A percentile compares a stretch with the other conserved stretches of the same genome.
These are phyloP conservation scores for Oedothorax gibbosus DNA, from an alignment of 1,140 invertebrate species.

Conservation along the genomic window DNA sequence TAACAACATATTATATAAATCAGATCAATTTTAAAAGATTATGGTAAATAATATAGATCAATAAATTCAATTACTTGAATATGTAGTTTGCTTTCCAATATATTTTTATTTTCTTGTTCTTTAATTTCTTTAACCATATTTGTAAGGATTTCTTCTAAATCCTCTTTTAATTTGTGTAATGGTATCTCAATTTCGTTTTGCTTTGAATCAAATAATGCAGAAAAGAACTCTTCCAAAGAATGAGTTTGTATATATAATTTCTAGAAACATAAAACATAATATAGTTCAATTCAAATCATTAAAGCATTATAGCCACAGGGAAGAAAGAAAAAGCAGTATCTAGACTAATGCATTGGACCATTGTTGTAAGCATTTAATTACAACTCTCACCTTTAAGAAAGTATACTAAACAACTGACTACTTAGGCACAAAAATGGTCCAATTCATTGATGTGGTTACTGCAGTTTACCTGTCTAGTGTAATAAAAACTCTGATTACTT, in stretches of 20 bases:
- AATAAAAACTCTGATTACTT: too few relatives aligned
- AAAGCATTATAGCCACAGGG: too few relatives aligned
- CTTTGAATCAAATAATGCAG: slow-evolving; percentile 20
- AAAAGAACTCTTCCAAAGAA: slow-evolving; percentile 21
- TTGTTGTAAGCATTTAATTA: too few relatives aligned
- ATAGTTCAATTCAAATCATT: too few relatives aligned
- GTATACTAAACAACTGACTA: too few relatives aligned
- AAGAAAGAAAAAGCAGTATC: too few relatives aligned
- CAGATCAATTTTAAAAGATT: background rate
- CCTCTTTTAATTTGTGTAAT: background rate
- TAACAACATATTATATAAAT: too few relatives aligned
- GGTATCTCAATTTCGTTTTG: slow-evolving; percentile 40
- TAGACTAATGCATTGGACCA: too few relatives aligned
- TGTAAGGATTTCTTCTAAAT: slow-evolving; percentile 14
- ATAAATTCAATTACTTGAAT: slow-evolving; percentile 8
- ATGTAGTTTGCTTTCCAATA: background rate
- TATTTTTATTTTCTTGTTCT: background rate
- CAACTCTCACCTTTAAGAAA: too few relatives aligned
- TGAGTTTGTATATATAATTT: background rate
- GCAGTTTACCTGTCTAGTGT: too few relatives aligned
- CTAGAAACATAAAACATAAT: slow-evolving; percentile 8
- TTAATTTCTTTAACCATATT: slow-evolving; percentile 12
- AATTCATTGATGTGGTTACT: too few relatives aligned
- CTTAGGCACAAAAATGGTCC: too few relatives aligned
- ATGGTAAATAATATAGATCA: background rate